A percentile compares a stretch with the other conserved stretches of the same genome.
These are phyloP conservation scores for Aphaenogaster rudis DNA, from an alignment of 1,140 invertebrate species.

Conservation along the genomic window DNA sequence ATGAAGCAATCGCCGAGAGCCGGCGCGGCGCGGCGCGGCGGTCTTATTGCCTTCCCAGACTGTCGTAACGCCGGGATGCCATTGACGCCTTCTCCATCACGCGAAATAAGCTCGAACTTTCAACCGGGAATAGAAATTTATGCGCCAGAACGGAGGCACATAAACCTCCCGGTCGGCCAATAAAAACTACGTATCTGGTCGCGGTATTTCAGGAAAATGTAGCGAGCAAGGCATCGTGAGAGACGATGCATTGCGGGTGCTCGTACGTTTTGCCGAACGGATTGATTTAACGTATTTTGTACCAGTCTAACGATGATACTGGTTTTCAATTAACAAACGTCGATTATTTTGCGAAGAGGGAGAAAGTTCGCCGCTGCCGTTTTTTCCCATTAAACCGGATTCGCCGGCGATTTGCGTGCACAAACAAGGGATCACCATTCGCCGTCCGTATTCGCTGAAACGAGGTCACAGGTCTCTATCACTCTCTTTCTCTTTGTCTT, in stretches of 20 bases:
- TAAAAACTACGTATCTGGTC: conserved; percentile 70
- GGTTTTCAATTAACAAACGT: conserved; percentile 40
- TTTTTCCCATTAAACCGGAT: conserved; percentile 45
- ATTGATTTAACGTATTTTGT: conserved; percentile 37
- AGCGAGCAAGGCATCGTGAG: not conserved
- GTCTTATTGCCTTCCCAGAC: conserved; percentile 70
- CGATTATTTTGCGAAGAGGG: conserved; percentile 35
- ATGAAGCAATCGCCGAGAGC: conserved; percentile 75
- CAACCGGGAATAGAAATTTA: conserved; percentile 74
- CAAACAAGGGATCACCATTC: conserved; percentile 39
- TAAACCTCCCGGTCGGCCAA: conserved; percentile 56
- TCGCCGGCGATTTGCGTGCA: conserved; percentile 46
- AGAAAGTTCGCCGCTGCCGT: conserved; percentile 23
- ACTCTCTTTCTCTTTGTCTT: not conserved
- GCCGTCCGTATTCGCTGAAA: conserved; percentile 18
- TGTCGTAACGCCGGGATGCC: conserved; percentile 67
- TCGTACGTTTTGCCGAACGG: not conserved
- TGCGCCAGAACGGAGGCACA: conserved; percentile 62
- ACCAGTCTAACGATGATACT: conserved; percentile 23
- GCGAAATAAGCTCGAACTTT: conserved; percentile 69
- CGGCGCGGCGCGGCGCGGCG: conserved; percentile 32
- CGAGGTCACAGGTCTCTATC: not conserved
- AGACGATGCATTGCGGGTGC: not conserved
- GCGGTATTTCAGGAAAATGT: conserved; percentile 49
- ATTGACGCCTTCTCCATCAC: conserved; percentile 74